These are phyloP conservation scores for Piaya cayana DNA, from an alignment of 2,113 vertebrate genomes.

Conservation along the genomic window DNA sequence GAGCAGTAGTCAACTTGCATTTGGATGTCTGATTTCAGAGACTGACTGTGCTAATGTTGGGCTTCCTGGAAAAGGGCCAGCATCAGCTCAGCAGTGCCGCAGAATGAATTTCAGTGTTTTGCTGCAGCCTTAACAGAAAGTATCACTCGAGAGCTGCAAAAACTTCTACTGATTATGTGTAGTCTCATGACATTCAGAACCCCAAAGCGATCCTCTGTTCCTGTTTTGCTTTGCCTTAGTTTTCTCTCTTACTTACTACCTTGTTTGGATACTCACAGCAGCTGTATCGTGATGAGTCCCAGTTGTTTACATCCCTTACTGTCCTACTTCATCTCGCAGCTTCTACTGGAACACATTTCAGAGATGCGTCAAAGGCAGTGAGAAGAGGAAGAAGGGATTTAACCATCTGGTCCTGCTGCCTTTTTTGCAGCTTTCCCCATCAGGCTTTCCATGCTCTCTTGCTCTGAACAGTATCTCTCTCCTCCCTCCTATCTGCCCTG, in stretches of 20 bases:
- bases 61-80: background rate
- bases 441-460: background rate
- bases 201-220: background rate
- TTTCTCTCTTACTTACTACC: background rate
- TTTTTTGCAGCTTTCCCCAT: background rate
- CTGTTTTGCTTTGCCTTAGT: background rate
- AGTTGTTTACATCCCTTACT: background rate
- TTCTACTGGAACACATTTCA: background rate
- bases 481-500: background rate
- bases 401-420: background rate
- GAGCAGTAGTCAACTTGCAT: background rate
- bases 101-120: background rate
- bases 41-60: fast-evolving
- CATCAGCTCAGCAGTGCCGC: background rate
- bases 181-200: background rate
- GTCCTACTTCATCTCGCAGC: background rate
- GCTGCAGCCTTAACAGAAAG: background rate
- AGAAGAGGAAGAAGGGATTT: background rate
- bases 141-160: background rate
- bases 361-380: background rate
- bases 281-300: background rate
- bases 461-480: background rate
- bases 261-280: background rate
- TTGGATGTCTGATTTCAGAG: background rate
- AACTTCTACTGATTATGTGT: too few relatives aligned